These are phyloP conservation scores for Hiodon alosoides DNA, from an alignment of 2,113 vertebrate genomes.

Conservation along the genomic window DNA sequence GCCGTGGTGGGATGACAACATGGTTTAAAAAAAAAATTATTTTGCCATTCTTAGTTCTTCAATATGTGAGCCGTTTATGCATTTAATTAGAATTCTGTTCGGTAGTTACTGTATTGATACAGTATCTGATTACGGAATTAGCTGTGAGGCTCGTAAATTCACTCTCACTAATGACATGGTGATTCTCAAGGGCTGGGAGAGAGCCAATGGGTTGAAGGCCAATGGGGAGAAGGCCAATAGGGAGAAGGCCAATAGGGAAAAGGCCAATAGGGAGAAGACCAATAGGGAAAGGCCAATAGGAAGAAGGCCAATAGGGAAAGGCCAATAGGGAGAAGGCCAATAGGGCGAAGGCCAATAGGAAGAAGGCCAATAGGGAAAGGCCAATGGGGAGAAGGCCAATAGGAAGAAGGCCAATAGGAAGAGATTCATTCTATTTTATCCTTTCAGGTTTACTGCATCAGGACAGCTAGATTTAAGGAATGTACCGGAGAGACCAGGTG, in stretches of 20 bases:
- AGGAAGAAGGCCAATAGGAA: no score
- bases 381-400: no score
- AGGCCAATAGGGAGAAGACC: background rate
- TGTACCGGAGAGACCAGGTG: no score
- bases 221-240: background rate
- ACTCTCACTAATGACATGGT: background rate
- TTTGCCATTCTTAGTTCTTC: background rate
- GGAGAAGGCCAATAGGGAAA: conserved; percentile 3
- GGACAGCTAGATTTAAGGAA: no score
- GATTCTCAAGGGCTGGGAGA: background rate
- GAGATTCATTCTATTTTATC: no score
- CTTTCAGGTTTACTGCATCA: no score
- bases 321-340: no score
- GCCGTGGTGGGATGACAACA: conserved; percentile 6
- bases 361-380: no score
- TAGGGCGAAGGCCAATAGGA: no score
- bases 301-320: no score
- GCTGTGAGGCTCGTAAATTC: background rate
- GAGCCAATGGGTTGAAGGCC: background rate
- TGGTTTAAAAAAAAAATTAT: background rate
- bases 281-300: no score
- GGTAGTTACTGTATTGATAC: conserved; percentile 22
- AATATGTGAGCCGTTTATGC: conserved; percentile 18
- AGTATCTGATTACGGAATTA: conserved; percentile 13
- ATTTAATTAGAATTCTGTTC: conserved; percentile 17